Percentiles rank a stretch among this genome's conserved stretches.
Evolutionary conservation across 2,888 invertebrate species (phyloP).

Genomic region (Xanthia icteritia): DNA sequence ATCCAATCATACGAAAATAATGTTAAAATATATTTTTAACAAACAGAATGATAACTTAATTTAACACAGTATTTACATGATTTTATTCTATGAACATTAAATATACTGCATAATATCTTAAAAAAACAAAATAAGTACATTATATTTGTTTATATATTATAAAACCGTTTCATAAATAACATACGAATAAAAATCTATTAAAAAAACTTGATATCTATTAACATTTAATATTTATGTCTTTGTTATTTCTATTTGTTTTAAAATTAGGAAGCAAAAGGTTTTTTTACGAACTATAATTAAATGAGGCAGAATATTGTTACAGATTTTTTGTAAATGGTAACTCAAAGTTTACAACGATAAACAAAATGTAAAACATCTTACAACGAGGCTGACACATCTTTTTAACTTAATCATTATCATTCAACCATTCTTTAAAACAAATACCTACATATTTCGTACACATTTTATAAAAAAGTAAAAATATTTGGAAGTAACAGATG

Average conservation of each 20-base stretch:
- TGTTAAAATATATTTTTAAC: constrained; percentile 51
- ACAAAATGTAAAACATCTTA: not conserved
- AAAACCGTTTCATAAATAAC: constrained; percentile 24
- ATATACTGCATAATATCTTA: constrained; percentile 1
- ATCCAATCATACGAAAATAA: constrained; percentile 30
- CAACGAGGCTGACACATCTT: not conserved
- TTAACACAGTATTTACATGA: constrained; percentile 37
- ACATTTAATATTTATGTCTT: not conserved
- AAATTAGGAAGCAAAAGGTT: not conserved
- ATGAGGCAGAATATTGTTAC: not conserved
- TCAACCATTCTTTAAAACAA: not conserved
- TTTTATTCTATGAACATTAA: constrained; percentile 28
- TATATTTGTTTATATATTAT: too few relatives aligned
- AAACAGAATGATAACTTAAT: constrained; percentile 22
- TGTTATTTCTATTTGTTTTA: not conserved
- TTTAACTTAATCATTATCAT: too few relatives aligned
- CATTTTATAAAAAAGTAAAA: not conserved
- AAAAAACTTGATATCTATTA: constrained; percentile 20
- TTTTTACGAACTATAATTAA: not conserved
- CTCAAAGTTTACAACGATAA: not conserved
- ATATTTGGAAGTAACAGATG: not conserved
- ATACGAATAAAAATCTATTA: constrained; percentile 10
- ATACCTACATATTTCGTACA: not conserved
- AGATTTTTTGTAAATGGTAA: constrained; percentile 30
- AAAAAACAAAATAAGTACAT: constrained; percentile 31